A percentile compares a stretch with the other conserved stretches of the same genome.
Conservation (phyloP, 2,797 vertebrate genomes). For the Phrynocephalus vlangalii region DNA sequence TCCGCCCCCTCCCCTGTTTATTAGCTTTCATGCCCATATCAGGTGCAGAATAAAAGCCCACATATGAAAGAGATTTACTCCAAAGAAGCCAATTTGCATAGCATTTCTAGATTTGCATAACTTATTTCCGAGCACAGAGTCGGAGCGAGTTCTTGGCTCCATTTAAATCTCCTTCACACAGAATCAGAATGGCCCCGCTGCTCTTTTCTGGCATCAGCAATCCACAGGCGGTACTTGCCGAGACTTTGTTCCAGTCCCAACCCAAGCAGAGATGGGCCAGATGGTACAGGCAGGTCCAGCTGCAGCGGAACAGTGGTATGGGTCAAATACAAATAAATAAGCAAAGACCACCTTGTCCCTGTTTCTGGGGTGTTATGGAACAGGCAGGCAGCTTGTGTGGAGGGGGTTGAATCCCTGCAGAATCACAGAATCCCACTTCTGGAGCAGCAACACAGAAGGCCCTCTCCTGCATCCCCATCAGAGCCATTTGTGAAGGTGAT, state of each 20-base stretch:
- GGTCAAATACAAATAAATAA: conserved; percentile 2
- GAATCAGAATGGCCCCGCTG: background rate
- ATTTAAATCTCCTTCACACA: background rate
- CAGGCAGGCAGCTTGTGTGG: background rate
- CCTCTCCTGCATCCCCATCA: too few species aligned
- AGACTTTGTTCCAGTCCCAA: background rate
- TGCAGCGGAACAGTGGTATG: background rate
- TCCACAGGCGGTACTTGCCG: conserved; percentile 13
- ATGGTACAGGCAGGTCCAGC: background rate
- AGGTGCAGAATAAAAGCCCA: background rate
- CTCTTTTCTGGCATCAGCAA: conserved; percentile 24
- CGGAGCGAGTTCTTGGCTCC: background rate
- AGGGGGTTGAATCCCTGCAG: background rate
- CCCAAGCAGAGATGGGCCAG: background rate
- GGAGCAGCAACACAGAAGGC: too few species aligned
- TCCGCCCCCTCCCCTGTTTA: background rate
- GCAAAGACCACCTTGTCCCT: background rate
- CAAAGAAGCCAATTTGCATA: conserved; percentile 21
- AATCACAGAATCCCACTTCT: background rate
- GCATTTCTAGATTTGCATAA: conserved; percentile 26
- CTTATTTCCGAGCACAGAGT: conserved; percentile 17
- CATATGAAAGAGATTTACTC: conserved; percentile 16
- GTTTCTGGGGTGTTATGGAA: background rate
- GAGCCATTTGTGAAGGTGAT: too few species aligned
- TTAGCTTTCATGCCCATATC: conserved; percentile 6